Base-by-base conservation (phyloP, 2,888 invertebrate genomes). In the Polymixis flavicincta region DNA sequence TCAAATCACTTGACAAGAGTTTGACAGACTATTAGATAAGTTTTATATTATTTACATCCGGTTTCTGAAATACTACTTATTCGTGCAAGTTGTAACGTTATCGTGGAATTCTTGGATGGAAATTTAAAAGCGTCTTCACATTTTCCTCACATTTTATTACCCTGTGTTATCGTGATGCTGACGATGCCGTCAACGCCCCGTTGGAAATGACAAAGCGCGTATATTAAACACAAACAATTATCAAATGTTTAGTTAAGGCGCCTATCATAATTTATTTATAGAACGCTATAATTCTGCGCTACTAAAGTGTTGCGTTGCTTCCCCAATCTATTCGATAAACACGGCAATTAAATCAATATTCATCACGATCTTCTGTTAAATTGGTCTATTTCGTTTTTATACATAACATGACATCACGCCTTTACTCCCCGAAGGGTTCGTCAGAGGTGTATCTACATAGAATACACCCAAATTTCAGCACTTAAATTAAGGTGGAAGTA, bases 311-410 rank as follows among this genome's bases (percentile, higher is more conserved):
- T 68, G 19, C 61, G n/a, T 61, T 61, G 42, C 4, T 37, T 25
- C 25, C 5, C 19, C 37, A 57, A 67, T 42, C 19, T 13, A 19
- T 19, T 13, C 2, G n/a, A 19, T 67, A 42, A 67, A 42, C 5
- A 42, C 42, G n/a, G 55, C 25, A 8, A 67, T 59, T 42, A 42
- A 25, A 59, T 2, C 2, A 42, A 19, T 25, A 17, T 7, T n/a
- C 52, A 57, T 74, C 11, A 32, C 11, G 45, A 22, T 61, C 14
- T 32, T 61, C 45, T 25, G 48, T 73, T 45, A 17, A 52, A n/a
- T 72, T 61, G n/a, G 32, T 45, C 11, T 73, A 61, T 45, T 52
- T 11, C 2, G 11, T 37, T n/a, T 67, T 19, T 52, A n/a, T 52
- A 22, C 22, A 42, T 32, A 22, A 32, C 22, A 59, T 59, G 25